phyloP scores from a whole-genome alignment of 2,113 vertebrate genomes.

The Anoplopoma fimbria region DNA sequence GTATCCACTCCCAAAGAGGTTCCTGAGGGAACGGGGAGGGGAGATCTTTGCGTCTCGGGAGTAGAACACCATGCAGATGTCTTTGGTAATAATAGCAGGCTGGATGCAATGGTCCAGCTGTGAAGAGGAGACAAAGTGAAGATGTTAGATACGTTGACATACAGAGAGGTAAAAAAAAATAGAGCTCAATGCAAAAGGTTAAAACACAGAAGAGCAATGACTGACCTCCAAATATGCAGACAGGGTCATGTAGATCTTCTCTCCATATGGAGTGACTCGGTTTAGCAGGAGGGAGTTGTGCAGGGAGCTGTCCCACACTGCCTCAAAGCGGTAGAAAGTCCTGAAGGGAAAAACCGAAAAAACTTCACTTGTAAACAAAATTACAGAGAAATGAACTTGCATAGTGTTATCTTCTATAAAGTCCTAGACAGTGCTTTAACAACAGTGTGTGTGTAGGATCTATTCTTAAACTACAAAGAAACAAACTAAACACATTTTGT shows the following conservation, averaged over 20 bases:
- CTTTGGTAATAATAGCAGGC: conserved; percentile 97
- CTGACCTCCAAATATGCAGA: conserved; percentile 98
- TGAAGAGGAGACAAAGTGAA: conserved; percentile 33
- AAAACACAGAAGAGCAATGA: background rate
- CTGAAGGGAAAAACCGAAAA: conserved; percentile 73
- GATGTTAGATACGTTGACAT: background rate
- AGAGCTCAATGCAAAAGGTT: background rate
- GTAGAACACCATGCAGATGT: conserved; percentile 98
- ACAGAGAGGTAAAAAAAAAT: background rate
- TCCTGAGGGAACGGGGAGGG: conserved; percentile 94
- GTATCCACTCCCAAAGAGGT: conserved; percentile 96
- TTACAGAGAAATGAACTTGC: background rate
- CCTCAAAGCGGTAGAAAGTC: conserved; percentile 97
- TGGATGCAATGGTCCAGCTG: conserved; percentile 99
- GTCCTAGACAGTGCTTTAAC: background rate
- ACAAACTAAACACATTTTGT: background rate
- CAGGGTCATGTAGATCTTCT: conserved; percentile 98
- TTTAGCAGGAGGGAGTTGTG: conserved; percentile 98
- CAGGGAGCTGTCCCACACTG: conserved; percentile 98
- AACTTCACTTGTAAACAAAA: background rate
- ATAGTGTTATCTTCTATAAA: background rate
- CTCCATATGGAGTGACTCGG: conserved; percentile 94
- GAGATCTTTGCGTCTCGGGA: conserved; percentile 96
- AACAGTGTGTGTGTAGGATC: background rate
- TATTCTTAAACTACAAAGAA: background rate